Conservation (phyloP, 2,888 invertebrate species). For the Sussaba pulchella region DNA sequence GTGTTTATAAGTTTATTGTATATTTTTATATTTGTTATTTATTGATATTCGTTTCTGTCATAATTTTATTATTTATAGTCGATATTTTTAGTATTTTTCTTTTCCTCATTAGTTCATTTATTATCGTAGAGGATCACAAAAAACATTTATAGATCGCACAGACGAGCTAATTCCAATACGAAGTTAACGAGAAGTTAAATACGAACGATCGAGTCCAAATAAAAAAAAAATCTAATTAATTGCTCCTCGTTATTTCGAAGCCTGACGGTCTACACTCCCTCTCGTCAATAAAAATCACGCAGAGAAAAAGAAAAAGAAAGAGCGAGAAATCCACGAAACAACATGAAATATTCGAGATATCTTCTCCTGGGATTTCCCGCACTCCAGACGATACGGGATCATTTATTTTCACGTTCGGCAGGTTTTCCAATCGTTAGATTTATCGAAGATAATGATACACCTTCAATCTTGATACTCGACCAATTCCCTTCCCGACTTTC, state of each 20-base stretch:
- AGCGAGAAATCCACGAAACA: background rate
- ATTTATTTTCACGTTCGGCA: conserved; percentile 34
- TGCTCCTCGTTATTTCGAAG: conserved; percentile 3
- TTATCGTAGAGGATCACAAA: background rate
- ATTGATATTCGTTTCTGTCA: too few species aligned
- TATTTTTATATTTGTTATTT: too few species aligned
- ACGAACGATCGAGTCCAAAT: conserved; percentile 43
- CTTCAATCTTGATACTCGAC: background rate
- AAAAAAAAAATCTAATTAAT: conserved; percentile 56
- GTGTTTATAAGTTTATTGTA: too few species aligned
- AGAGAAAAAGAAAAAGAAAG: conserved; percentile 4
- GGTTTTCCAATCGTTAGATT: background rate
- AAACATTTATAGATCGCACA: background rate
- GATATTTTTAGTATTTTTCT: too few species aligned
- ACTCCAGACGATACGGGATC: conserved; percentile 15
- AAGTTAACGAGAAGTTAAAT: conserved; percentile 36
- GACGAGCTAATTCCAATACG: conserved; percentile 35
- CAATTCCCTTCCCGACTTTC: conserved; percentile 13
- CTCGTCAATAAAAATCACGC: too few species aligned
- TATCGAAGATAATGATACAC: too few species aligned
- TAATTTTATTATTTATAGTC: too few species aligned
- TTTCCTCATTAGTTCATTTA: too few species aligned
- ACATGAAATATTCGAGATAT: conserved; percentile 56
- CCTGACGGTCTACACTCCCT: background rate
- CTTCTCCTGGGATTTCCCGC: conserved; percentile 48